These are phyloP conservation scores for Pithys albifrons DNA, from an alignment of 2,113 vertebrate species.

Conservation along the genomic window DNA sequence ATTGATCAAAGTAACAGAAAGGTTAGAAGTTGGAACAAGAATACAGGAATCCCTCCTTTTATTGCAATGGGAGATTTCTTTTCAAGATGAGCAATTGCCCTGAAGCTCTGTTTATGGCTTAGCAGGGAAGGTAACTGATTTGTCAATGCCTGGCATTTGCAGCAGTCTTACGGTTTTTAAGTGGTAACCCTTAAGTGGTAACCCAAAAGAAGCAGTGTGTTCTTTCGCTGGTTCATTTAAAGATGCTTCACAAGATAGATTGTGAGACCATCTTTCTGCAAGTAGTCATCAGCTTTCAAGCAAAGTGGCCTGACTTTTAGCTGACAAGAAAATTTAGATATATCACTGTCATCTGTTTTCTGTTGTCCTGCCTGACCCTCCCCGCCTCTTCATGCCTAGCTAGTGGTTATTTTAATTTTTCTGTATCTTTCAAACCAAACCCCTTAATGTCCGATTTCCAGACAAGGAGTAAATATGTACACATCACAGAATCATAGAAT, in stretches of 20 bases:
- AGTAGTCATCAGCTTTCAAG: not conserved
- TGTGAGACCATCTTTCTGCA: not conserved
- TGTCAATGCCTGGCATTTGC: not conserved
- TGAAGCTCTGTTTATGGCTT: not conserved
- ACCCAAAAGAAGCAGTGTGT: not conserved
- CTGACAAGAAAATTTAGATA: not conserved
- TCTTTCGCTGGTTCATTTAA: not conserved
- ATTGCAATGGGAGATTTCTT: not conserved
- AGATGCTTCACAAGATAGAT: not conserved
- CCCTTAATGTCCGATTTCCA: not conserved
- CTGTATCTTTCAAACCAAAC: not conserved
- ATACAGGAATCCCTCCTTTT: not conserved
- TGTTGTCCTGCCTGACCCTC: not conserved
- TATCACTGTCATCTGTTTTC: not conserved
- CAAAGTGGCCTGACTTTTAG: not conserved
- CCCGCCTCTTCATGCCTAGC: accelerated
- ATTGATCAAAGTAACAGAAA: not conserved
- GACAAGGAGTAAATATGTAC: not conserved
- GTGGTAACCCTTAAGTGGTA: not conserved
- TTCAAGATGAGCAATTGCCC: not conserved
- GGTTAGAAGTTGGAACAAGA: not conserved
- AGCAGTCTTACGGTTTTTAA: not conserved
- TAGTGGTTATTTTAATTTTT: not conserved
- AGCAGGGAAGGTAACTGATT: not conserved
- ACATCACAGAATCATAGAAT: not conserved